Evolutionary conservation across 2,888 invertebrate genomes (phyloP).

Genomic region (Pristionchus arcanus): DNA sequence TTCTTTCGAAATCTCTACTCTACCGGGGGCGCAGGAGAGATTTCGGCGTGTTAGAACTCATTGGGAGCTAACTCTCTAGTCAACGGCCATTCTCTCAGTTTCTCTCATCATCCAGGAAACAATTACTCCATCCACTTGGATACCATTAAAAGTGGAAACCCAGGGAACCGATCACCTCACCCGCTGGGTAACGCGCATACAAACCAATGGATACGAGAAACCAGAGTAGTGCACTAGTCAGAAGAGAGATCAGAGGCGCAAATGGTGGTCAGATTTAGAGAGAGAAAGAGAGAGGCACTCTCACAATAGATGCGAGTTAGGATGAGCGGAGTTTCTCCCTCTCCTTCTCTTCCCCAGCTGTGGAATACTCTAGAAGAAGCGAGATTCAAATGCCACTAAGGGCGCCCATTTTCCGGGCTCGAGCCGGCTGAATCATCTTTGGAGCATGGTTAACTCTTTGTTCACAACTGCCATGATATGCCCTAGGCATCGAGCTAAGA

Average conservation of each 20-base stretch:
- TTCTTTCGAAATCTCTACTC: constrained; percentile 29
- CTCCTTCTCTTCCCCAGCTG: background rate
- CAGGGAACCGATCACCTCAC: too few species aligned
- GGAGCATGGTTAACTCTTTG: too few species aligned
- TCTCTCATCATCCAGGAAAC: too few species aligned
- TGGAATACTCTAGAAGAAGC: constrained; percentile 1
- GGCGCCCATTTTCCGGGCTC: background rate
- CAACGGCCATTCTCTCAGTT: background rate
- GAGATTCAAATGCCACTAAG: background rate
- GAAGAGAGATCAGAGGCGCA: background rate
- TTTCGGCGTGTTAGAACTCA: background rate
- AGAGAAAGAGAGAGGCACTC: background rate
- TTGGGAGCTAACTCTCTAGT: background rate
- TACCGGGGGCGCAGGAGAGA: constrained; percentile 7
- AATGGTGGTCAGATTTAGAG: constrained; percentile 3
- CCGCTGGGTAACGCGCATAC: too few species aligned
- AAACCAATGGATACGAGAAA: too few species aligned
- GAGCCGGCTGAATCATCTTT: background rate
- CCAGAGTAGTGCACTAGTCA: too few species aligned
- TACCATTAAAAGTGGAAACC: too few species aligned
- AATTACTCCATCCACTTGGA: too few species aligned
- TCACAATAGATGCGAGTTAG: background rate
- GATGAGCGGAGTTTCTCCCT: background rate
- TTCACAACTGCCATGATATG: background rate
- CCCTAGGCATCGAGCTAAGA: background rate